Percentiles rank a stretch among this genome's conserved stretches.
Evolutionary conservation across 2,888 invertebrate genomes (phyloP).

Genomic region (Drosophila tanythrix): DNA sequence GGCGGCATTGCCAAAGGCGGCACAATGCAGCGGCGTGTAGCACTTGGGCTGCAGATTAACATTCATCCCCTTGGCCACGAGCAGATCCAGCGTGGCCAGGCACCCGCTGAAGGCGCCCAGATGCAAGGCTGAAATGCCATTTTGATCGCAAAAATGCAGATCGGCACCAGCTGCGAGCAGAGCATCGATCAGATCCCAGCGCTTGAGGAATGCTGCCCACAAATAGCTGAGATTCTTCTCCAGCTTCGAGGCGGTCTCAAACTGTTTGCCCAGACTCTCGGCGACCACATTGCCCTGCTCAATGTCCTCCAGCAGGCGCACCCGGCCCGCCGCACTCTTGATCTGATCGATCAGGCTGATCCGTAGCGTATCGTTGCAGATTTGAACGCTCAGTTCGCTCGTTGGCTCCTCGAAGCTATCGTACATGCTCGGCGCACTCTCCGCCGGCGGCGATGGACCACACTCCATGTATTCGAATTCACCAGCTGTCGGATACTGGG

Average conservation of each 20-base stretch:
- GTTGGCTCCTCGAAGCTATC: conserved; percentile 92
- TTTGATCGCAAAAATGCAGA: conserved; percentile 89
- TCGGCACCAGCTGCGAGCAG: conserved; percentile 90
- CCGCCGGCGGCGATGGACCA: conserved; percentile 92
- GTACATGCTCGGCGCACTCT: conserved; percentile 92
- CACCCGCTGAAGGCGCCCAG: conserved; percentile 92
- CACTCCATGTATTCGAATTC: conserved; percentile 92
- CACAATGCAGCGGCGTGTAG: conserved; percentile 94
- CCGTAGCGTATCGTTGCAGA: conserved; percentile 90
- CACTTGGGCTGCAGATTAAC: conserved; percentile 89
- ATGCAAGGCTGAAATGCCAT: conserved; percentile 91
- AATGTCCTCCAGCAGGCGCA: conserved; percentile 90
- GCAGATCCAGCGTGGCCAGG: conserved; percentile 88
- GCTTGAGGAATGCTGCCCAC: conserved; percentile 91
- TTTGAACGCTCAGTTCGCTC: conserved; percentile 89
- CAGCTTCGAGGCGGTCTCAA: conserved; percentile 87
- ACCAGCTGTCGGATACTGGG: conserved; percentile 88
- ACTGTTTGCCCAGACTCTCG: conserved; percentile 86
- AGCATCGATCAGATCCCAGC: conserved; percentile 88
- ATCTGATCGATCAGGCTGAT: conserved; percentile 91
- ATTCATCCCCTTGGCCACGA: conserved; percentile 89
- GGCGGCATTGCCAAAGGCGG: conserved; percentile 94
- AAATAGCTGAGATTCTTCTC: conserved; percentile 90
- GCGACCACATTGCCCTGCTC: conserved; percentile 88
- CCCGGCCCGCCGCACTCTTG: conserved; percentile 88